phyloP scores from a whole-genome alignment of 1,140 invertebrate genomes.

The Trichonephila clavata region DNA sequence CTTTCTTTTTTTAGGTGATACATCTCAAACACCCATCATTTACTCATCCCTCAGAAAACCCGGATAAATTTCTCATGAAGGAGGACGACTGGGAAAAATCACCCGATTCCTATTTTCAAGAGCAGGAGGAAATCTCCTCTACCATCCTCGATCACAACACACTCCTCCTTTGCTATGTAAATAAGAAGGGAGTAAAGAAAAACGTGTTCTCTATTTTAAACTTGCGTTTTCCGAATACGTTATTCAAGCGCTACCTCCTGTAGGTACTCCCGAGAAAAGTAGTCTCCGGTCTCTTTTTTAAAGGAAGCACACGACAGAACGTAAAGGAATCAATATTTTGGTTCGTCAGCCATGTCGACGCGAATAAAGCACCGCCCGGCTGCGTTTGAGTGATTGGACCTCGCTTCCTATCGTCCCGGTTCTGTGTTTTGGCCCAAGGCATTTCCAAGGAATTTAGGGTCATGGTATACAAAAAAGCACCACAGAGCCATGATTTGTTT shows the following conservation, averaged over 20 bases:
- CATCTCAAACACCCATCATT: background rate
- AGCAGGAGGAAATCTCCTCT: constrained; percentile 6
- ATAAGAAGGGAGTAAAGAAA: constrained; percentile 27
- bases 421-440: constrained; percentile 42
- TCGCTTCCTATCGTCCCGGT: constrained; percentile 22
- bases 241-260: background rate
- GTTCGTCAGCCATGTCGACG: constrained; percentile 60
- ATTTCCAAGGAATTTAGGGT: background rate
- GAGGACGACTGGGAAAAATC: constrained; percentile 6
- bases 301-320: background rate
- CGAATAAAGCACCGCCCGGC: constrained; percentile 19
- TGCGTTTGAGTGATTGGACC: constrained; percentile 60
- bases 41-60: constrained; percentile 24
- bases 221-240: constrained; percentile 38
- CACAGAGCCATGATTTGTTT: background rate
- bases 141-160: background rate
- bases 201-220: constrained; percentile 53
- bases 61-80: constrained; percentile 1
- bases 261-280: background rate
- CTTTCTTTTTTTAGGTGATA: background rate
- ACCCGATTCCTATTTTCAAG: constrained; percentile 18
- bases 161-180: constrained; percentile 41
- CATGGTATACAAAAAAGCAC: background rate
- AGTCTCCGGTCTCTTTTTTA: background rate
- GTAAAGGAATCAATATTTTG: constrained; percentile 40